Evolutionary conservation across 35 echinoderm and acorn worm species (phyloP).

Genomic region (Ptychodera flava): DNA sequence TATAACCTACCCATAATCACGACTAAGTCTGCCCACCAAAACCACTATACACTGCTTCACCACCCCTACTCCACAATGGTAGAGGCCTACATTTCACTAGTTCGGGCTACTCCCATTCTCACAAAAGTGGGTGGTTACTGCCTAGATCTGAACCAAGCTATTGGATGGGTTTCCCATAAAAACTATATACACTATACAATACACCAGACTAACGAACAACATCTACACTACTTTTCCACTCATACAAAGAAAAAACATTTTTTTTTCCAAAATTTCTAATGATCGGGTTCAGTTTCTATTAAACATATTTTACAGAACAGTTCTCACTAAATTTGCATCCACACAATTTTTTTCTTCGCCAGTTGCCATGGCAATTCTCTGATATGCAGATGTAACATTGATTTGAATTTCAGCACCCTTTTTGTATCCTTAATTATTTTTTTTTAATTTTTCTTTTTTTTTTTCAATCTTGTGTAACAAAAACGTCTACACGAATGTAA

Average conservation of each 20-base stretch:
- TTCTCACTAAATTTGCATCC: background rate
- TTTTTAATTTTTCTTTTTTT: too few relatives aligned
- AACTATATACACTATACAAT: background rate
- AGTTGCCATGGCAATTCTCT: background rate
- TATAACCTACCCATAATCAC: too few relatives aligned
- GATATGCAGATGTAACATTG: background rate
- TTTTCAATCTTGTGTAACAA: too few relatives aligned
- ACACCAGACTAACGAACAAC: too few relatives aligned
- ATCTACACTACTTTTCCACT: too few relatives aligned
- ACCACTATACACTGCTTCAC: background rate
- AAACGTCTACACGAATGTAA: too few relatives aligned
- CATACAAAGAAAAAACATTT: too few relatives aligned
- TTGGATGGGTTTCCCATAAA: background rate
- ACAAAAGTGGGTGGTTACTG: background rate
- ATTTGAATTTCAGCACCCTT: background rate
- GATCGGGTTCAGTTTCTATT: too few relatives aligned
- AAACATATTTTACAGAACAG: background rate
- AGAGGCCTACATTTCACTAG: background rate
- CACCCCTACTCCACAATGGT: background rate
- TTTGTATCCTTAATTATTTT: too few relatives aligned
- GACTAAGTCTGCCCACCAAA: too few relatives aligned
- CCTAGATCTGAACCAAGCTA: background rate
- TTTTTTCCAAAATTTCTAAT: background rate
- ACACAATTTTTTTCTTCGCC: background rate
- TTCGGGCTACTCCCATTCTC: background rate